phyloP scores from a whole-genome alignment of 2,888 invertebrate genomes.

The Teleiodes luculella region DNA sequence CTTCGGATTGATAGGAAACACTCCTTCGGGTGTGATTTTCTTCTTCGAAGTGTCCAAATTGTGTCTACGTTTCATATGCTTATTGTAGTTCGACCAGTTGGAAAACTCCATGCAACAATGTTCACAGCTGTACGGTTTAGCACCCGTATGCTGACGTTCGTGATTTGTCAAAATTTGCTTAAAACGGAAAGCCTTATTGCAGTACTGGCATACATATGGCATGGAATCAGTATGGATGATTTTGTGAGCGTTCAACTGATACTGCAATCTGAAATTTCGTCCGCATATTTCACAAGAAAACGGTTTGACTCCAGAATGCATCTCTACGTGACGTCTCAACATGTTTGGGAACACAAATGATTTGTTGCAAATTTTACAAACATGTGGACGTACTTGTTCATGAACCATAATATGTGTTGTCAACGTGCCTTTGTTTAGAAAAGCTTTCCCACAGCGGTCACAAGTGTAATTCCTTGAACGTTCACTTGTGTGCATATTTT shows the following conservation, averaged over 20 bases:
- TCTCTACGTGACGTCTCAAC: slow-evolving; percentile 63
- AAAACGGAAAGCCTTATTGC: slow-evolving; percentile 86
- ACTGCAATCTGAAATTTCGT: slow-evolving; percentile 79
- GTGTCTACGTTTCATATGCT: slow-evolving; percentile 88
- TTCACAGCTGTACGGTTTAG: slow-evolving; percentile 85
- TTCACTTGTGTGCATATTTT: slow-evolving; percentile 78
- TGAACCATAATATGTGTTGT: slow-evolving; percentile 67
- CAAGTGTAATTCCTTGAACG: slow-evolving; percentile 64
- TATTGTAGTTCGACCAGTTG: slow-evolving; percentile 90
- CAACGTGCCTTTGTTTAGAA: slow-evolving; percentile 65
- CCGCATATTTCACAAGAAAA: slow-evolving; percentile 69
- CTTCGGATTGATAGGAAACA: slow-evolving; percentile 64
- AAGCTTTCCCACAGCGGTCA: slow-evolving; percentile 68
- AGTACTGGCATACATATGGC: slow-evolving; percentile 87
- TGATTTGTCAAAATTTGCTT: slow-evolving; percentile 87
- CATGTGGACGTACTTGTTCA: slow-evolving; percentile 60
- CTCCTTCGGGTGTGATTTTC: slow-evolving; percentile 76
- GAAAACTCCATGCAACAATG: slow-evolving; percentile 86
- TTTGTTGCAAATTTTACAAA: slow-evolving; percentile 64
- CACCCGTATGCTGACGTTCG: slow-evolving; percentile 84
- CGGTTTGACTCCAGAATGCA: slow-evolving; percentile 66
- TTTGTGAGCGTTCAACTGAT: slow-evolving; percentile 85
- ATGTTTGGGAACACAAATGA: slow-evolving; percentile 66
- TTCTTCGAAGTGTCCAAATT: slow-evolving; percentile 72
- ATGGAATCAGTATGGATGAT: slow-evolving; percentile 88